phyloP scores from a whole-genome alignment of 2,888 invertebrate genomes.

The Ferdinandea cuprea region DNA sequence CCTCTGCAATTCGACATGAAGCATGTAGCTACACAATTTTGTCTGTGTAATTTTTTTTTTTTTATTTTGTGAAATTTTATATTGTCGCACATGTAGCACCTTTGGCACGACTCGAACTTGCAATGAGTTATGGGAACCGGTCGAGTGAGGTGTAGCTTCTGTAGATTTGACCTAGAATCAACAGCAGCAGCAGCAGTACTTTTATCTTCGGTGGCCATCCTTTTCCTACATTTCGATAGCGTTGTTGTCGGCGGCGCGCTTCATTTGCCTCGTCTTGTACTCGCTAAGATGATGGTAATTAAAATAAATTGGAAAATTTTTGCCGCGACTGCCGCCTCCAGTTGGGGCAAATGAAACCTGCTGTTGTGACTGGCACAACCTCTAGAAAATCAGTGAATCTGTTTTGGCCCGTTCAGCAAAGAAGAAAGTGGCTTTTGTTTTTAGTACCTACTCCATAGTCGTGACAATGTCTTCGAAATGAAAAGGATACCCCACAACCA shows the following conservation, averaged over 20 bases:
- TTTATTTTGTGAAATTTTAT: slow-evolving; percentile 42
- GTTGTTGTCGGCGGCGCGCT: slow-evolving; percentile 4
- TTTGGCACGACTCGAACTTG: slow-evolving; percentile 26
- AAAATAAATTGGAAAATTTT: slow-evolving; percentile 69
- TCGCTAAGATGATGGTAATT: slow-evolving; percentile 61
- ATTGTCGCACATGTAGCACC: slow-evolving; percentile 18
- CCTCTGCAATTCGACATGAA: slow-evolving; percentile 15
- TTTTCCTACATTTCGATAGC: slow-evolving; percentile 7
- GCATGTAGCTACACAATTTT: slow-evolving; percentile 22
- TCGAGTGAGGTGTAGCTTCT: slow-evolving; percentile 62
- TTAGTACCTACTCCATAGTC: slow-evolving; percentile 46
- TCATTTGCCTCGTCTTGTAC: slow-evolving; percentile 33
- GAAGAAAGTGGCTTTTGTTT: slow-evolving; percentile 73
- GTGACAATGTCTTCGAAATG: slow-evolving; percentile 66
- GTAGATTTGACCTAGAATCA: slow-evolving; percentile 67
- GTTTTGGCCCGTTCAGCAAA: slow-evolving; percentile 48
- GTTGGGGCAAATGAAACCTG: slow-evolving; percentile 47
- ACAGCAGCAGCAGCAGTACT: not conserved
- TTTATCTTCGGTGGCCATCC: slow-evolving; percentile 46
- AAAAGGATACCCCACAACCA: slow-evolving; percentile 58
- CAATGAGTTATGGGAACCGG: slow-evolving; percentile 70
- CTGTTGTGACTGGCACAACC: slow-evolving; percentile 5
- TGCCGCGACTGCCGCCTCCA: not conserved
- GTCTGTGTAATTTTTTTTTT: slow-evolving; percentile 5
- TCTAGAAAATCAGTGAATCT: slow-evolving; percentile 63